Evolutionary conservation across 2,888 invertebrate species (phyloP).

Genomic region (Sesia apiformis): DNA sequence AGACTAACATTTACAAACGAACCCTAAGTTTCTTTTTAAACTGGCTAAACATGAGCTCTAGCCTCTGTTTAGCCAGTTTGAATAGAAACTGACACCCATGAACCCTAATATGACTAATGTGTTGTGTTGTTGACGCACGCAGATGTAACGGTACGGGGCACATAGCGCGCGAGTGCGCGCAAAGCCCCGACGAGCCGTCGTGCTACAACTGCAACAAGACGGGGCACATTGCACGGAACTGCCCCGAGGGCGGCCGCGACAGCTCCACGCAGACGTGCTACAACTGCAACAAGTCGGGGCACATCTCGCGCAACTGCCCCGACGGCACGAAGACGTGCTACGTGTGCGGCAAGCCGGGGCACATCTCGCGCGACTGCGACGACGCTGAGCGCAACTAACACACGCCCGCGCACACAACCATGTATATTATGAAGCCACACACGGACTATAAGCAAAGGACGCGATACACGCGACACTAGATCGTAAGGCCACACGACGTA

Average conservation of each 20-base stretch:
- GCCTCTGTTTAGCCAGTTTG: too few species aligned
- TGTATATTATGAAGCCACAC: conserved; percentile 70
- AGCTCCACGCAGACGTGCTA: conserved; percentile 88
- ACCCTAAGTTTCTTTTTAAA: too few species aligned
- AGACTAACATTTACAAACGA: too few species aligned
- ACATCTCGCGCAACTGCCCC: conserved; percentile 90
- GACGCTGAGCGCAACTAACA: conserved; percentile 81
- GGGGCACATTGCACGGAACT: conserved; percentile 92
- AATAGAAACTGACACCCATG: neutral
- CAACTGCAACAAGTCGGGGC: conserved; percentile 95
- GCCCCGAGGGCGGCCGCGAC: conserved; percentile 82
- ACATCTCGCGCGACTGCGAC: conserved; percentile 93
- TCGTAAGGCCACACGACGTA: conserved; percentile 56
- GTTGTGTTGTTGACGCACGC: conserved; percentile 27
- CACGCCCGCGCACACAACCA: conserved; percentile 27
- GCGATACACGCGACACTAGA: conserved; percentile 48
- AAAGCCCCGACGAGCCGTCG: conserved; percentile 86
- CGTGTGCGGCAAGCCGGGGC: conserved; percentile 92
- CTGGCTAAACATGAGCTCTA: too few species aligned
- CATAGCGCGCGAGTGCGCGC: conserved; percentile 94
- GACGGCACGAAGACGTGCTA: conserved; percentile 93
- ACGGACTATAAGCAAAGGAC: conserved; percentile 73
- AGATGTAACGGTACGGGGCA: conserved; percentile 94
- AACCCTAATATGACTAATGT: neutral
- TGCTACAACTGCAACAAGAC: conserved; percentile 97